A percentile compares a stretch with the other conserved stretches of the same genome.
Evolutionary conservation across 1,140 invertebrate species (phyloP).

Genomic region (Samia ricini): DNA sequence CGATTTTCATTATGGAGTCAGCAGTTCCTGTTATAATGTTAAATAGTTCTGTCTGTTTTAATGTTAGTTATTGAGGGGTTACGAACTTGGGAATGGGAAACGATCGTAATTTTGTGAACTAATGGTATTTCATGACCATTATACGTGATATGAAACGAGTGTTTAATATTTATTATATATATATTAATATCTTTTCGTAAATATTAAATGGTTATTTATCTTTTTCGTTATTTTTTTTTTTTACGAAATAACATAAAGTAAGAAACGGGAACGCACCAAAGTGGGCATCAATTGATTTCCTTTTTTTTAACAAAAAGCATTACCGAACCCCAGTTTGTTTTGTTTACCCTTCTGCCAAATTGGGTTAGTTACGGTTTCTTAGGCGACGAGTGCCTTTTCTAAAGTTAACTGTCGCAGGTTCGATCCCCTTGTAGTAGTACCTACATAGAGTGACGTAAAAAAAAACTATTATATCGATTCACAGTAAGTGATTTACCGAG

Average conservation of each 20-base stretch:
- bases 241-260: not conserved
- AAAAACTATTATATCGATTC: no score
- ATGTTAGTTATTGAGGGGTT: no score
- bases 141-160: no score
- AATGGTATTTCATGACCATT: no score
- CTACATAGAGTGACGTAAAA: not conserved
- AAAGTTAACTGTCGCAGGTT: not conserved
- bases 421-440: not conserved
- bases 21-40: no score
- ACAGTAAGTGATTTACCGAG: no score
- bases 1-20: conserved; percentile 2
- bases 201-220: no score
- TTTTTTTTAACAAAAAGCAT: not conserved
- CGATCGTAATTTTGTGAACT: no score
- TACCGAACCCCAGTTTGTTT: conserved; percentile 20
- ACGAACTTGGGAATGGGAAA: no score
- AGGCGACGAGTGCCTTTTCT: not conserved
- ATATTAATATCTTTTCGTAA: no score
- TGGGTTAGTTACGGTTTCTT: conserved; percentile 39
- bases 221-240: not conserved
- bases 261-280: not conserved
- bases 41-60: no score
- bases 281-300: not conserved
- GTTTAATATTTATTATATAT: no score
- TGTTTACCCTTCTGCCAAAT: conserved; percentile 50